These are phyloP conservation scores for Cephus spinipes DNA, from an alignment of 2,888 invertebrate genomes.

Conservation along the genomic window DNA sequence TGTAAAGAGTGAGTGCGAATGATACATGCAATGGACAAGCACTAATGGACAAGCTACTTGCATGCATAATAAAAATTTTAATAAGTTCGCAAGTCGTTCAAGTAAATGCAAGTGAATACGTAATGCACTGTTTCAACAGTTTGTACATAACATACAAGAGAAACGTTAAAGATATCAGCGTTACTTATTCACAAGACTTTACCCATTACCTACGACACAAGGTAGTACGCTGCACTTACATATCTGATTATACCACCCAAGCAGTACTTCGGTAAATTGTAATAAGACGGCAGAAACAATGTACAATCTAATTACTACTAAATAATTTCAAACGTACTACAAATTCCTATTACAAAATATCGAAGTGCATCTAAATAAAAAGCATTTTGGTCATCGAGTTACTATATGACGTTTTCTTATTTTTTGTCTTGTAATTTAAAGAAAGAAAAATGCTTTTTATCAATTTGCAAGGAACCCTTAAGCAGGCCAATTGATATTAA, in stretches of 20 bases:
- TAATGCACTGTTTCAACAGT: neutral
- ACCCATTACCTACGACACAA: neutral
- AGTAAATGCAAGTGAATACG: neutral
- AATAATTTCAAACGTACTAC: neutral
- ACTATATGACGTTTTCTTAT: neutral
- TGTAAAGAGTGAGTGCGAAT: neutral
- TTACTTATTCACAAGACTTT: neutral
- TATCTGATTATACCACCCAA: neutral
- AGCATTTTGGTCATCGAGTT: neutral
- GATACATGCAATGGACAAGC: neutral
- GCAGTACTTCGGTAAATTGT: neutral
- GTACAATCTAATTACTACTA: neutral
- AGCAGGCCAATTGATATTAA: neutral
- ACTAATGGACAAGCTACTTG: neutral
- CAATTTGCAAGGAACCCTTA: neutral
- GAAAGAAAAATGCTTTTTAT: neutral
- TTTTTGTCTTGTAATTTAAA: neutral
- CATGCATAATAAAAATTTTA: neutral
- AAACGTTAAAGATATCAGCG: neutral
- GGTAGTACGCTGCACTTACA: neutral
- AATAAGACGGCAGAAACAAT: neutral
- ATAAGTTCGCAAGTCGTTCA: neutral
- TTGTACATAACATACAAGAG: neutral
- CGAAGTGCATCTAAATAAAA: neutral
- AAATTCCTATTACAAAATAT: neutral